Conservation (phyloP, 2,888 invertebrate genomes). For the Archaeoteleia sp. region DNA sequence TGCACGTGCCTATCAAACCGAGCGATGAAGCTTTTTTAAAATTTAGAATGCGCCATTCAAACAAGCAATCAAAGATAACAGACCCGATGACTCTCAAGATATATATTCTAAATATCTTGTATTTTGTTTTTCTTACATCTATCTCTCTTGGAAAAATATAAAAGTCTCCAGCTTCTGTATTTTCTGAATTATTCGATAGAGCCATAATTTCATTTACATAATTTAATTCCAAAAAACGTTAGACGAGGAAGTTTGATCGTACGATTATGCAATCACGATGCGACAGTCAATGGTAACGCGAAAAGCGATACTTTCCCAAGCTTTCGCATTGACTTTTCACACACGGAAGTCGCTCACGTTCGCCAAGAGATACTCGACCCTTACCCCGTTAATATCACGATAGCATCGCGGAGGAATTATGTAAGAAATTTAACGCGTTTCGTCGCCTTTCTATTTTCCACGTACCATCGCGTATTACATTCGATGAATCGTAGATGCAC, state of each 20-base stretch:
- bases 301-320: conserved; percentile 55
- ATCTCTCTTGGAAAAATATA: too few relatives aligned
- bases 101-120: too few relatives aligned
- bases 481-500: conserved; percentile 42
- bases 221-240: too few relatives aligned
- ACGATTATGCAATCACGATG: conserved; percentile 19
- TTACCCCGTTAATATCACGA: conserved; percentile 54
- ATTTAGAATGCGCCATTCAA: conserved; percentile 8
- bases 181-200: too few relatives aligned
- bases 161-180: too few relatives aligned
- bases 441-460: conserved; percentile 53
- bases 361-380: conserved; percentile 45
- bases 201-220: too few relatives aligned
- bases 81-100: too few relatives aligned
- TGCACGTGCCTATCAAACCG: conserved; percentile 30
- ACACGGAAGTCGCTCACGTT: conserved; percentile 53
- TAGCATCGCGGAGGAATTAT: conserved; percentile 52
- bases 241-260: too few relatives aligned
- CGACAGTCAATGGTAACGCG: conserved; percentile 20
- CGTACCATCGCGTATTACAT: conserved; percentile 39
- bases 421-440: conserved; percentile 55
- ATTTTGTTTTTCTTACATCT: too few relatives aligned
- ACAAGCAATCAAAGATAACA: too few relatives aligned
- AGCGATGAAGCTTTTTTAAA: conserved; percentile 18
- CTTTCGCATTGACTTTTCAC: conserved; percentile 52